Base-by-base conservation (phyloP, 2,797 vertebrate species). In the Poeciliopsis infans region DNA sequence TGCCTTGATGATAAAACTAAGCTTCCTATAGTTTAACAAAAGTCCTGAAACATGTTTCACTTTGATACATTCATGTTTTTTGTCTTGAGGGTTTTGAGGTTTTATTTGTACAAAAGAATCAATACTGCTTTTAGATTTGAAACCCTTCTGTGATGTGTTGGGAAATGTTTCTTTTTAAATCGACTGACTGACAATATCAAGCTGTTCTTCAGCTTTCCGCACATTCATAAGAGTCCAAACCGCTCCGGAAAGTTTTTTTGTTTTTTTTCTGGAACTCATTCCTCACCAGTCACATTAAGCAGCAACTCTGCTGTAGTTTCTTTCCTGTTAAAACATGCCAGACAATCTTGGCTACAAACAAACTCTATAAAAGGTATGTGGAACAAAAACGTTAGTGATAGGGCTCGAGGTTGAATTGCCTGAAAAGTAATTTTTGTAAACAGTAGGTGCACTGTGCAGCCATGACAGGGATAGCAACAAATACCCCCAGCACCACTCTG, bases 181-280 rank as follows among this genome's bases (percentile, higher is more conserved):
- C 84, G 78, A 83, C 87, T 49, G 85, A 75, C 83, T 79, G 83
- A 79, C 87, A 87, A 82, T 78, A 88, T 88, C 89, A 92, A 79
- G 59, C 78, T 72, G 61, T 77, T 91, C 84, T 91, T 84, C 87
- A 91, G 92, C 83, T 69, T 71, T 73, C 7, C 57, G 70, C 53
- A 49, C 77, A 91, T 94, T 94, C 88, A 90, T 74, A 55, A 41
- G 43, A 75, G 77, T 89, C 92, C 87, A 88, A 89, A 18, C 61
- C 87, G 59, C 74, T 79, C 89, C 57, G 82, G 83, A 81, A 59
- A 47, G 79, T 1, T 47, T 47, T 47, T 47, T 43, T 73, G 73
- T 43, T 75, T 59, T 39, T 68, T 75, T 47, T 43, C 74, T 55
- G 6, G 31, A 84, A 66, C 72, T 79, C 51, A 76, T 80, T 88